Evolutionary conservation across 2,113 vertebrate genomes (phyloP).

Genomic region (Aythya baeri): DNA sequence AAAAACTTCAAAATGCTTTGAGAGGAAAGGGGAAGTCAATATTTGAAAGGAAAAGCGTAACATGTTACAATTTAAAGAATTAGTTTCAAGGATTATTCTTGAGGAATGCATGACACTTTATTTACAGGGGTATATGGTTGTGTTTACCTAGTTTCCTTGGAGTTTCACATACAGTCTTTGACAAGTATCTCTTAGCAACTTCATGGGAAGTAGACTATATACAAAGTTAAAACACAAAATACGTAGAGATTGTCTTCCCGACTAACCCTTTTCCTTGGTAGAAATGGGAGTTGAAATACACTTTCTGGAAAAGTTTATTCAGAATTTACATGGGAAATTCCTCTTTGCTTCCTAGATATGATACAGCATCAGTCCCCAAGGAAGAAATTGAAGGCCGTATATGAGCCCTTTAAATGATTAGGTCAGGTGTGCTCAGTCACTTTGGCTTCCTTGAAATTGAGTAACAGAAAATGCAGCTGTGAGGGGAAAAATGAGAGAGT

Average conservation of each 20-base stretch:
- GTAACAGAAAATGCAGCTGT: background rate
- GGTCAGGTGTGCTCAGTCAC: background rate
- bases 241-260: background rate
- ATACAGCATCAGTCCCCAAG: fast-evolving
- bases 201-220: background rate
- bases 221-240: background rate
- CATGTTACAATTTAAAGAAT: background rate
- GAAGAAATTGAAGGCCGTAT: background rate
- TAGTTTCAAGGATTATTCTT: background rate
- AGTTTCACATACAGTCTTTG: background rate
- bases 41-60: background rate
- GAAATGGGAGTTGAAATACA: background rate
- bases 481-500: conserved; percentile 1
- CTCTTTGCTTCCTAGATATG: background rate
- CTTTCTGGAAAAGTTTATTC: background rate
- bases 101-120: background rate
- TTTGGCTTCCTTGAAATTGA: conserved; percentile 16
- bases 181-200: background rate
- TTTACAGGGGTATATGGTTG: background rate
- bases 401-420: background rate
- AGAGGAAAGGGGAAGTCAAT: background rate
- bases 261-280: background rate
- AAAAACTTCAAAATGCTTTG: background rate
- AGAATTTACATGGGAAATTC: background rate
- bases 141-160: background rate